Evolutionary conservation across 2,113 vertebrate genomes (phyloP), one percentile per base, ranked within the genome.

Genomic region (Potamarius usumacintae): DNA sequence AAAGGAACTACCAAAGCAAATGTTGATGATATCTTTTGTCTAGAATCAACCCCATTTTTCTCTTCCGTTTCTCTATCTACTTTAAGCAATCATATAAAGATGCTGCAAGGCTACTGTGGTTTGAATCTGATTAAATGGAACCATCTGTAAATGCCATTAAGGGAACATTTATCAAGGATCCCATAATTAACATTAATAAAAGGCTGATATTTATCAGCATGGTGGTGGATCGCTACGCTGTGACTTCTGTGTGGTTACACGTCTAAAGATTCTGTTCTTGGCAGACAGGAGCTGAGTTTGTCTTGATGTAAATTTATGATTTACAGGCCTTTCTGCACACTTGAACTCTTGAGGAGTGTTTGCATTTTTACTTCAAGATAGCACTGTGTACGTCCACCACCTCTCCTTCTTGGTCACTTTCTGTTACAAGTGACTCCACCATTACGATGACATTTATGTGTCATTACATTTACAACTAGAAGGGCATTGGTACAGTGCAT

Each of bases 161-260:
- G 27, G 14, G 27, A 60, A 60, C 27, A 11, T 81, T 81, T 60
- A 81, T 81, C 55, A 81, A 60, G 9, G 55, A 30, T 55, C 30
- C 53, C 27, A 82, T 34, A 81, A 81, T 42, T 60, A 60, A 22
- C 79, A 81, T 34, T 60, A 81, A 34, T 81, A 81, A 80, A 81
- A 81, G 79, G 30, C 55, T 60, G 57, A 82, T 62, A 80, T 55
- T 74, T 53, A 82, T 62, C 27, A 82, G 18, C 1, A 7, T 22
- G 10, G 18, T 34, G 57, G 79, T 62, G 57, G 30, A 25, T 82
- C 79, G 22, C 79, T 82, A 17, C 14, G 1, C 5, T 27, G 14
- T 55, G 52, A 79, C 25, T 25, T n/a, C 76, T 12, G 1, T 14
- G 52, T 55, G 25, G 76, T 79, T 55, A 15, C 50, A 4, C 27